Base-by-base conservation (phyloP, 2,797 vertebrate species). In the Scolopax bukidnonensis region DNA sequence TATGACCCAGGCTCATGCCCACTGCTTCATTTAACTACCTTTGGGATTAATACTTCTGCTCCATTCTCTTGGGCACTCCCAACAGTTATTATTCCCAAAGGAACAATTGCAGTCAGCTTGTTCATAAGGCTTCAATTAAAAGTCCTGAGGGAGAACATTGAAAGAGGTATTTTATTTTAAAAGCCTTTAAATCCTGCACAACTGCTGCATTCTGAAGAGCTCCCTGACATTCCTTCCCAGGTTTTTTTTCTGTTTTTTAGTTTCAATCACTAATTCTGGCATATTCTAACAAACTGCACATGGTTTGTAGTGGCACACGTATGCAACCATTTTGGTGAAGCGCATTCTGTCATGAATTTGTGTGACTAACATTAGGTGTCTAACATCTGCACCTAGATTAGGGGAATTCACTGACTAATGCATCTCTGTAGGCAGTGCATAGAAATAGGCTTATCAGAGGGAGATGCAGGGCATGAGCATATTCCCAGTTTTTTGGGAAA, bases 111-210 rank as follows among this genome's bases (percentile, higher is more conserved):
- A 95, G 54, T 68, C 47, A 69, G 91, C 65, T 87, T 0, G 0
- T 80, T 87, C 79, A 76, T 87, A 80, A 75, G 41, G 27, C 33
- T 87, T 93, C 91, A 95, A 78, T 90, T 96, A 93, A 95, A 91
- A 93, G 76, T 86, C 89, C 70, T 12, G 27, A 83, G 87, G 89
- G 84, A 96, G 11, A 32, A n/a, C 45, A 57, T 10, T 84, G 40
- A 61, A 69, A 93, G 63, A 90, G 20, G 50, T 71, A 63, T 86
- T 89, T 92, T 83, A n/a, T 90, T 96, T 88, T 78, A 87, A 91
- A 95, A 90, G 51, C 57, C 38, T 93, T 95, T 94, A 93, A 84
- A 79, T 30, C 38, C 69, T 73, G 47, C 28, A 48, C 24, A 53
- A 78, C 38, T 78, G 25, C 23, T 88, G 73, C 47, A 47, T 89